phyloP scores from a whole-genome alignment of 2,113 vertebrate species.

The Smithornis capensis region DNA sequence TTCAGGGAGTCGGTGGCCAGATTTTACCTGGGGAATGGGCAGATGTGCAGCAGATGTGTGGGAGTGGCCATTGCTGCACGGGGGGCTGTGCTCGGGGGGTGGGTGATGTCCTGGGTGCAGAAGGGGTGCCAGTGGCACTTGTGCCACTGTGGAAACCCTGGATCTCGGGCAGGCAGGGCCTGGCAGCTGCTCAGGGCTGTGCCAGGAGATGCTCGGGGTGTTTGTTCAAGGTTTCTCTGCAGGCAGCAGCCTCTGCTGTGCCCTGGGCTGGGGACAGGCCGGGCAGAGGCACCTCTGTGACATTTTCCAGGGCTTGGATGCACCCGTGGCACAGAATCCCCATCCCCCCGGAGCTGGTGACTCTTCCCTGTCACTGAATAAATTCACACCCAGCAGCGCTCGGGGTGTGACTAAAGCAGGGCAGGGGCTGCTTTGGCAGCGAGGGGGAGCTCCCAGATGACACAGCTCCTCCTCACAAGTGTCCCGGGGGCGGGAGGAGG shows the following conservation, averaged over 20 bases:
- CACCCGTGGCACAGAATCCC: background rate
- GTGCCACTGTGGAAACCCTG: rapidly evolving
- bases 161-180: background rate
- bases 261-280: background rate
- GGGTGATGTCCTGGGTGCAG: background rate
- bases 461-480: background rate
- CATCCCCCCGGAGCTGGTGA: background rate
- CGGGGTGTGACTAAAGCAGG: constrained; percentile 36
- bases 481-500: background rate
- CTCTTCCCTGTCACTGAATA: constrained; percentile 12
- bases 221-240: background rate
- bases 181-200: background rate
- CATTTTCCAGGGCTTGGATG: background rate
- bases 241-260: background rate
- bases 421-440: constrained; percentile 7
- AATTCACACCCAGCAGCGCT: constrained; percentile 41
- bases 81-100: background rate
- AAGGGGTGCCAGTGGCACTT: background rate
- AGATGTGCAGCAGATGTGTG: background rate
- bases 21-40: background rate
- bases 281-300: background rate
- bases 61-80: background rate
- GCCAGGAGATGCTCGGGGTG: rapidly evolving
- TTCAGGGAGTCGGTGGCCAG: rapidly evolving
- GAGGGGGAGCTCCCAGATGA: background rate